A percentile compares a stretch with the other conserved stretches of the same genome.
phyloP scores from a whole-genome alignment of 2,888 invertebrate genomes.

The Autographa gamma region DNA sequence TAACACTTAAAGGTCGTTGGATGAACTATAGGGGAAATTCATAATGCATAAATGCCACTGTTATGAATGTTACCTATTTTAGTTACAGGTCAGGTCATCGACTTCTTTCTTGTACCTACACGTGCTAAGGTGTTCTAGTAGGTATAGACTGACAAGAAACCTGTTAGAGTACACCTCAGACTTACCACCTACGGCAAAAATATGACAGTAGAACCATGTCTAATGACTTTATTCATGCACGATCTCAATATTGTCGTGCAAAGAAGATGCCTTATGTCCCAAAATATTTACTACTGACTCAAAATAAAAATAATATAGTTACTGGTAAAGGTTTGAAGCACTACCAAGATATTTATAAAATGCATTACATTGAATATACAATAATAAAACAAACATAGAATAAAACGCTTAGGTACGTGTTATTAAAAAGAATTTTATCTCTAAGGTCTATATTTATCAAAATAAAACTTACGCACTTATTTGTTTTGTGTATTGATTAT shows the following conservation, averaged over 20 bases:
- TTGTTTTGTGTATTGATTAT: conserved; percentile 38
- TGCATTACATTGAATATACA: no score
- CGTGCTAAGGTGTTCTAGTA: no score
- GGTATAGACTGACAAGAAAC: no score
- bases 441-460: neutral
- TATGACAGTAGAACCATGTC: neutral
- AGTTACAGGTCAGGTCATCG: neutral
- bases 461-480: conserved; percentile 28
- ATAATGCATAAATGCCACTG: neutral
- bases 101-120: neutral
- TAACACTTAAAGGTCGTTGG: conserved; percentile 28
- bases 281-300: no score
- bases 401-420: neutral
- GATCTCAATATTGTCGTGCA: neutral
- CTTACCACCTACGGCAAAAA: neutral
- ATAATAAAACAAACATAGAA: no score
- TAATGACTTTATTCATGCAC: neutral
- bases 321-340: no score
- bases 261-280: neutral
- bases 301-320: no score
- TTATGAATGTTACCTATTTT: neutral
- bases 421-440: neutral
- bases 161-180: no score
- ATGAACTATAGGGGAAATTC: conserved; percentile 6
- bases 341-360: no score